These are phyloP conservation scores for Conchocele bisecta DNA, from an alignment of 2,888 invertebrate species.

Conservation along the genomic window DNA sequence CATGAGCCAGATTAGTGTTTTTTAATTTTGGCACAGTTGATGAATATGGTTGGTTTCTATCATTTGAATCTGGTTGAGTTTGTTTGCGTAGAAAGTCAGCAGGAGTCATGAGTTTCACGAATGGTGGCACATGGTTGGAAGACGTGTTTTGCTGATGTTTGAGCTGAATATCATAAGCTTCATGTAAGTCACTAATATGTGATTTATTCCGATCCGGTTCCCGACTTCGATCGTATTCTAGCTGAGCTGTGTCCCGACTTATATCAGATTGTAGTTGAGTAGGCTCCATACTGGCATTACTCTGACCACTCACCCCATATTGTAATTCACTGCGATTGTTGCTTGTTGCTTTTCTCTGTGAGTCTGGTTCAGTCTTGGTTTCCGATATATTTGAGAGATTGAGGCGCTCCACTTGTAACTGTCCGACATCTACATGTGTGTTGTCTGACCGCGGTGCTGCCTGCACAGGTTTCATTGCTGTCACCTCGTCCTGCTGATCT, in stretches of 20 bases:
- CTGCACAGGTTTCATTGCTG: background rate
- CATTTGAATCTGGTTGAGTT: no score
- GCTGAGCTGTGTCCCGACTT: background rate
- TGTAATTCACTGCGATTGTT: background rate
- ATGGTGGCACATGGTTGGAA: no score
- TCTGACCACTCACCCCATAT: background rate
- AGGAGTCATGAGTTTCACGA: no score
- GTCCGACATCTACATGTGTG: background rate
- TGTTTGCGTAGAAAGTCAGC: no score
- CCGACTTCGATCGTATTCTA: slow-evolving; percentile 6
- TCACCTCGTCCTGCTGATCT: background rate
- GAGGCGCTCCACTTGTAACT: slow-evolving; percentile 28
- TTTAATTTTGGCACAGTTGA: no score
- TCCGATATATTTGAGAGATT: slow-evolving; percentile 39
- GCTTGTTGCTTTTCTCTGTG: slow-evolving; percentile 1
- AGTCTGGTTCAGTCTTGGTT: slow-evolving; percentile 14
- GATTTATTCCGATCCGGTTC: slow-evolving; percentile 1
- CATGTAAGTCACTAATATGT: background rate
- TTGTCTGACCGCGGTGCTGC: background rate
- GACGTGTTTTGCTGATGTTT: no score
- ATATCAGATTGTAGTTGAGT: no score
- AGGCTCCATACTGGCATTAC: background rate
- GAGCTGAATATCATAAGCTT: no score
- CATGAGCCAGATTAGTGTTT: no score
- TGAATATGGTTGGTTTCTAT: no score